phyloP scores from a whole-genome alignment of 2,797 vertebrate species.

The Triplophysa yarkandensis region DNA sequence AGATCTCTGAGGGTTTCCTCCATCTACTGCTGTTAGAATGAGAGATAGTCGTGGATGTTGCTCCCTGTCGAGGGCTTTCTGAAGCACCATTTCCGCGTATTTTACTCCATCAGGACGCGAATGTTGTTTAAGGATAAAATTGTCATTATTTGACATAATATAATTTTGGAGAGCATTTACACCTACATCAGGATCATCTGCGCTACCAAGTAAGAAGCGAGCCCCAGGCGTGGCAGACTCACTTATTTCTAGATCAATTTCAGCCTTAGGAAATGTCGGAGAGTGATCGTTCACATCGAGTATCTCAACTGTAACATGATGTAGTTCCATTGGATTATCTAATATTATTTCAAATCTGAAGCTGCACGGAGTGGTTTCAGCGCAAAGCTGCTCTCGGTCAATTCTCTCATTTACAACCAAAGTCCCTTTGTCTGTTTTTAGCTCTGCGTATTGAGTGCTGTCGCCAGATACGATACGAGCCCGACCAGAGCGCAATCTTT shows the following conservation, averaged over 20 bases:
- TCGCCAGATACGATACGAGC: slow-evolving; percentile 76
- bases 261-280: slow-evolving; percentile 47
- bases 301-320: slow-evolving; percentile 58
- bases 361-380: slow-evolving; percentile 62
- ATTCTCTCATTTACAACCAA: slow-evolving; percentile 72
- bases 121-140: slow-evolving; percentile 56
- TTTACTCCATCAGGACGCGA: slow-evolving; percentile 48
- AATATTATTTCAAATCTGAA: slow-evolving; percentile 64
- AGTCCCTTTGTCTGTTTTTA: slow-evolving; percentile 76
- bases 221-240: slow-evolving; percentile 46
- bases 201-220: slow-evolving; percentile 52
- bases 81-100: slow-evolving; percentile 61
- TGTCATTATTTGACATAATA: not conserved
- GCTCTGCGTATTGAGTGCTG: slow-evolving; percentile 76
- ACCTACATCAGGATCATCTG: slow-evolving; percentile 49
- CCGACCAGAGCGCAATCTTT: slow-evolving; percentile 69
- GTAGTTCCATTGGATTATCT: slow-evolving; percentile 63
- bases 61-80: slow-evolving; percentile 62
- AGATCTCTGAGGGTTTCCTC: slow-evolving; percentile 61
- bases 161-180: slow-evolving; percentile 41
- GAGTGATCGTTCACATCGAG: slow-evolving; percentile 61
- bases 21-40: slow-evolving; percentile 61
- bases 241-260: slow-evolving; percentile 56
- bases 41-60: slow-evolving; percentile 45
- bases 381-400: slow-evolving; percentile 73